Evolutionary conservation across 1,140 invertebrate species (phyloP), one percentile per base, ranked within the genome.

Genomic region (Antheraea mylitta): DNA sequence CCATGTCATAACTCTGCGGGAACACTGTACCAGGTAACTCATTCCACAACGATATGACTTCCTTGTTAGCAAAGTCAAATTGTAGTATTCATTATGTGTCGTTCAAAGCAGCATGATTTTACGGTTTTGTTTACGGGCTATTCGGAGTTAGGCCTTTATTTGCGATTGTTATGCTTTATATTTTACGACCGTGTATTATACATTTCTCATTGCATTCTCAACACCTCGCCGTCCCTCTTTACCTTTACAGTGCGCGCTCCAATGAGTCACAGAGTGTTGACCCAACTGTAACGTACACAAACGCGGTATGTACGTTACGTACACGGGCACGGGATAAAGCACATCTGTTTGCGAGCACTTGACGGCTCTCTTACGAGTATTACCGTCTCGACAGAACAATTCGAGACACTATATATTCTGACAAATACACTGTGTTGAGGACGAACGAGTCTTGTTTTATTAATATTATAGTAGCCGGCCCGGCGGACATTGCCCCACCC

Each of bases 191-290:
- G 38, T 42, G 38, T n/a, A n/a, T 30, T 38, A 30, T 37, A 53
- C 18, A 48, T 53, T 65, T 22, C 16, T 45, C 42, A 64, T 64
- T 64, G 38, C 38, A 48, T 13, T 45, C 64, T 65, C 64, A 65
- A 45, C 64, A 65, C 64, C 13, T 9, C 30, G 38, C 38, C 11
- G 18, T 65, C 11, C 64, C 37, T 53, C 72, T n/a, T n/a, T 36
- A 76, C 75, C 75, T 76, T 67, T 64, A 64, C 18, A 11, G 45
- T 13, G 1, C 45, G 11, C 45, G 45, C 45, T 6, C 45, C 45
- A 58, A 37, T 77, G 75, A 77, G 58, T 77, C 75, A 77, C 63
- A 48, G 72, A 66, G 36, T 77, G 72, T 77, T 77, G 75, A 77
- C 75, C 75, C 65, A 53, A 53, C 45, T 53, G 45, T 13, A 53